These are phyloP conservation scores for Centropus bengalensis DNA, from an alignment of 2,113 vertebrate genomes.

Conservation along the genomic window DNA sequence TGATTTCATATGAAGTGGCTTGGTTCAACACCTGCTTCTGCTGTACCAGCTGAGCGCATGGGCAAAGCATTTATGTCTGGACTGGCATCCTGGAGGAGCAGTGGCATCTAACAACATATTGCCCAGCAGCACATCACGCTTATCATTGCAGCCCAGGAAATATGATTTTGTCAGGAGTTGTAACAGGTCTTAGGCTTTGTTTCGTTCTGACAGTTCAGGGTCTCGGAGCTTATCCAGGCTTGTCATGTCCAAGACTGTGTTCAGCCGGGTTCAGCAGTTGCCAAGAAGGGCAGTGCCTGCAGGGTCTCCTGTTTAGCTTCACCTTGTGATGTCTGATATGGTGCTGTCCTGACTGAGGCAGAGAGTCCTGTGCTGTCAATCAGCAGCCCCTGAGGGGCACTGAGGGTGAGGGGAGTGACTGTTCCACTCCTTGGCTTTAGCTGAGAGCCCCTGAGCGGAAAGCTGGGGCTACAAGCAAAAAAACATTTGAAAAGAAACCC, in stretches of 20 bases:
- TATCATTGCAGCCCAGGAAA: not conserved
- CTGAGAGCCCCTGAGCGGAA: not conserved
- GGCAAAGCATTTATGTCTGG: not conserved
- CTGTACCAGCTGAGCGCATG: not conserved
- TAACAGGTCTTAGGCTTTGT: not conserved
- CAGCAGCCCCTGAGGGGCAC: not conserved
- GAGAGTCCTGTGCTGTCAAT: not conserved
- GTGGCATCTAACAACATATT: not conserved
- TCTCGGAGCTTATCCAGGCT: not conserved
- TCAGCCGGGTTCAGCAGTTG: not conserved
- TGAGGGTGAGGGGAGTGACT: not conserved
- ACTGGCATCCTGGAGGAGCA: not conserved
- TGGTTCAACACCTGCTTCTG: not conserved
- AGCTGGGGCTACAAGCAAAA: not conserved
- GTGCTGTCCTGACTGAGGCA: not conserved
- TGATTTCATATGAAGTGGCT: not conserved
- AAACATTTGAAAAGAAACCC: not conserved
- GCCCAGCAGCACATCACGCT: not conserved
- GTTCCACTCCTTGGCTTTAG: not conserved
- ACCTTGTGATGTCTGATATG: not conserved
- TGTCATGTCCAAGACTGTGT: not conserved
- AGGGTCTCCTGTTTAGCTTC: not conserved
- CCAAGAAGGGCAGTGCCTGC: not conserved
- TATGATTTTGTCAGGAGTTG: not conserved
- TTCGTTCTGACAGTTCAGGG: not conserved